Evolutionary conservation across 2,888 invertebrate species (phyloP).

Genomic region (Drosophila helvetica): DNA sequence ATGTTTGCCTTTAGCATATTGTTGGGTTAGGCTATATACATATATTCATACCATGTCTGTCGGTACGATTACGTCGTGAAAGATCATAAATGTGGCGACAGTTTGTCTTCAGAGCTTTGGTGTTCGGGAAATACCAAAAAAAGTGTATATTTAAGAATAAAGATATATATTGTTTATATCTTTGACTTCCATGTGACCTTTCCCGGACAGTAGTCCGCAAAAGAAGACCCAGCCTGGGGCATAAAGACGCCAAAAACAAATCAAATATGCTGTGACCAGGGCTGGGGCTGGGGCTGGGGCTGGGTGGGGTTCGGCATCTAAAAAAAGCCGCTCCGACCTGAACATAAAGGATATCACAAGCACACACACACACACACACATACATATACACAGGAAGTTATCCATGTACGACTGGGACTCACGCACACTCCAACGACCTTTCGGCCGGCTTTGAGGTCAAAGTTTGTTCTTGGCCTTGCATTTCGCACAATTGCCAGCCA

Average conservation of each 20-base stretch:
- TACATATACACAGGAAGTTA: constrained; percentile 13
- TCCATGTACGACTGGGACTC: constrained; percentile 19
- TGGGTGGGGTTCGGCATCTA: constrained; percentile 19
- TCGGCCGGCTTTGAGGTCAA: constrained; percentile 61
- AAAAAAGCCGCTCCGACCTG: constrained; percentile 46
- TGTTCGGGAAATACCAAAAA: background rate
- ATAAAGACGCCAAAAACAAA: constrained; percentile 38
- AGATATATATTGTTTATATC: constrained; percentile 54
- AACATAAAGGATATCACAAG: constrained; percentile 55
- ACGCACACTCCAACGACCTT: constrained; percentile 59
- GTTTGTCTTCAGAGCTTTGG: background rate
- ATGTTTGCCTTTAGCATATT: constrained; percentile 1
- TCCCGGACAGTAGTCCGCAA: constrained; percentile 4
- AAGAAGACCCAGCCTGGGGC: constrained; percentile 2
- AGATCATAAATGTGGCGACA: constrained; percentile 1
- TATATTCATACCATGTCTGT: background rate
- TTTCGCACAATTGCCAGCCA: constrained; percentile 14
- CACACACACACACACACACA: constrained; percentile 14
- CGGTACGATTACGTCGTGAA: constrained; percentile 50
- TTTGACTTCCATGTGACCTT: constrained; percentile 62
- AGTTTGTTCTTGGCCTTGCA: constrained; percentile 22
- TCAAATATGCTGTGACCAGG: constrained; percentile 20
- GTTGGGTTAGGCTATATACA: background rate
- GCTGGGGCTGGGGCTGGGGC: constrained; percentile 2
- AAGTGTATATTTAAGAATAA: background rate